A percentile compares a stretch with the other conserved stretches of the same genome.
Evolutionary conservation across 2,888 invertebrate genomes (phyloP).

Genomic region (Acrobasis suavella): DNA sequence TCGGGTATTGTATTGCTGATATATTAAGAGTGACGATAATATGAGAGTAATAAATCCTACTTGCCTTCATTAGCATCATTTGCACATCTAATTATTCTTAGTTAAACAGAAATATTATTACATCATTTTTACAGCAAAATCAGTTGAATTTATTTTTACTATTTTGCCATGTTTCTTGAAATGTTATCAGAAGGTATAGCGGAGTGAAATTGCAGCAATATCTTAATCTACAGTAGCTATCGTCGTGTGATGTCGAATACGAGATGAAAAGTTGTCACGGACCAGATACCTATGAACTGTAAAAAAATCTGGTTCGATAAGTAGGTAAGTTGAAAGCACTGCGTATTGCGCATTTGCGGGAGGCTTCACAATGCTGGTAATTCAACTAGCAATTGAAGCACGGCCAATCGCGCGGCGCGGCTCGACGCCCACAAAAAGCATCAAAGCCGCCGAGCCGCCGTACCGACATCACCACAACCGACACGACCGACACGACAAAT

Average conservation of each 20-base stretch:
- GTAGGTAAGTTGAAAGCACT: conserved; percentile 19
- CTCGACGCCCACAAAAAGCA: conserved; percentile 68
- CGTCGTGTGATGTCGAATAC: background rate
- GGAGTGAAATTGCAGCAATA: too few species aligned
- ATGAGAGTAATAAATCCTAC: too few species aligned
- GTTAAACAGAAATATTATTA: too few species aligned
- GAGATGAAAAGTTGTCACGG: background rate
- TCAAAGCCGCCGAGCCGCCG: conserved; percentile 72
- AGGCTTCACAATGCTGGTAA: conserved; percentile 41
- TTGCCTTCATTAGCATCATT: too few species aligned
- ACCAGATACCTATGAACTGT: background rate
- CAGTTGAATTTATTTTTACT: too few species aligned
- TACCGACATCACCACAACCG: conserved; percentile 57
- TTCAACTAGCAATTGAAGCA: conserved; percentile 50
- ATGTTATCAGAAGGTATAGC: too few species aligned
- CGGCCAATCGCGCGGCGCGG: conserved; percentile 57
- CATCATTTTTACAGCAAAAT: too few species aligned
- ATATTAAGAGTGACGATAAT: too few species aligned
- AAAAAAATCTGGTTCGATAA: conserved; percentile 25
- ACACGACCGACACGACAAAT: conserved; percentile 74
- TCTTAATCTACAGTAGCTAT: too few species aligned
- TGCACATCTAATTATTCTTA: too few species aligned
- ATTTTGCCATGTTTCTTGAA: too few species aligned
- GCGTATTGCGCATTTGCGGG: conserved; percentile 25
- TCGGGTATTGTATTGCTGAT: too few species aligned